Percentiles rank a stretch among this genome's conserved stretches.
Evolutionary conservation across 2,888 invertebrate genomes (phyloP).

Genomic region (Hypolimnas misippus): DNA sequence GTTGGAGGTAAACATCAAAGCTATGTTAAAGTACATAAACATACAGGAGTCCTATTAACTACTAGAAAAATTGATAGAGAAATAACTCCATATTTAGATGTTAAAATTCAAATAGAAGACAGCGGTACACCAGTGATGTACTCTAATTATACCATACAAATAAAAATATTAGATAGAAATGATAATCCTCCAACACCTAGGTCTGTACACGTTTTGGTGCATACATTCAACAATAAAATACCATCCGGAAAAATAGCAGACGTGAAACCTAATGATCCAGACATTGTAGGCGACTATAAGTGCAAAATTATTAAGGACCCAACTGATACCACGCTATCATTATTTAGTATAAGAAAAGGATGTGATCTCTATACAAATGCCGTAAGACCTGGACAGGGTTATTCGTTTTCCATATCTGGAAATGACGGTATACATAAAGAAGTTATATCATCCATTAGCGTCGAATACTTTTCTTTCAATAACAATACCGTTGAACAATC

Average conservation of each 20-base stretch:
- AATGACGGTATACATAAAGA: constrained; percentile 95
- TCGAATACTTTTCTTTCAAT: constrained; percentile 91
- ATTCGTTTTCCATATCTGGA: constrained; percentile 91
- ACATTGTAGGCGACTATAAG: constrained; percentile 94
- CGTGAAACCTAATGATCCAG: constrained; percentile 96
- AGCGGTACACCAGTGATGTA: constrained; percentile 93
- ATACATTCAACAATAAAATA: constrained; percentile 89
- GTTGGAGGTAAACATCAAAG: constrained; percentile 91
- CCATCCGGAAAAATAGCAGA: constrained; percentile 94
- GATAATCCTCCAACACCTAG: constrained; percentile 95
- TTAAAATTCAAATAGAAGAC: constrained; percentile 93
- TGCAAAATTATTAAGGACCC: constrained; percentile 91
- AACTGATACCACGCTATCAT: constrained; percentile 82
- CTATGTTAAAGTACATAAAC: constrained; percentile 90
- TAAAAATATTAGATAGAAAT: constrained; percentile 93
- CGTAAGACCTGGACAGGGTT: constrained; percentile 88
- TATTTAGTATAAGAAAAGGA: constrained; percentile 88
- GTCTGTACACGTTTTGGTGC: constrained; percentile 91
- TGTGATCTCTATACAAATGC: constrained; percentile 92
- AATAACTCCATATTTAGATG: constrained; percentile 88
- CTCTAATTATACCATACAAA: constrained; percentile 90
- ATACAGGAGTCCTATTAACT: constrained; percentile 91
- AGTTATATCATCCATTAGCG: constrained; percentile 93
- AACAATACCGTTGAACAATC: constrained; percentile 93
- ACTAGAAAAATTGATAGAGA: constrained; percentile 93